A percentile compares a stretch with the other conserved stretches of the same genome.
phyloP scores from a whole-genome alignment of 2,888 invertebrate species.

The Philereme vetulata region DNA sequence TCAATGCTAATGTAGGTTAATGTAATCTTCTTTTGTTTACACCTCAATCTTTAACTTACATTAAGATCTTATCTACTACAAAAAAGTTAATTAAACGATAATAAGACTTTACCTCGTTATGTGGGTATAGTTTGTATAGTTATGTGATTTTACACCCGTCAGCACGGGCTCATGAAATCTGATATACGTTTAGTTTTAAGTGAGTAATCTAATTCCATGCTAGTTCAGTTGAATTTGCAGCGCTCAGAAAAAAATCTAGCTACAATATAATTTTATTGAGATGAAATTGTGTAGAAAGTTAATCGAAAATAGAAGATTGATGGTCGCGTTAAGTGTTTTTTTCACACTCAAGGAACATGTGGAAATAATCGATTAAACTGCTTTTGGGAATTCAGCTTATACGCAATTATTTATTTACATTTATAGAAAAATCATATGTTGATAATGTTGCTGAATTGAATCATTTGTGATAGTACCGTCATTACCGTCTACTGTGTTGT shows the following conservation, averaged over 20 bases:
- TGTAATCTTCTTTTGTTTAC: constrained; percentile 1
- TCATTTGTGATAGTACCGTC: too few relatives aligned
- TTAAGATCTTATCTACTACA: not conserved
- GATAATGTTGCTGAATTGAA: too few relatives aligned
- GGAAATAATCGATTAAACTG: too few relatives aligned
- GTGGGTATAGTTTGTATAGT: not conserved
- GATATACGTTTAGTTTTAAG: not conserved
- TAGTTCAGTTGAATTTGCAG: too few relatives aligned
- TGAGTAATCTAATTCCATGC: not conserved
- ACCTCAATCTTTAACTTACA: constrained; percentile 5
- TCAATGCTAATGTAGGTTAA: not conserved
- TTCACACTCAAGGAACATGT: too few relatives aligned
- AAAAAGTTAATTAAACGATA: too few relatives aligned
- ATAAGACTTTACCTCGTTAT: too few relatives aligned
- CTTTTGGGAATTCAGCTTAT: too few relatives aligned
- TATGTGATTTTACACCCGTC: constrained; percentile 3
- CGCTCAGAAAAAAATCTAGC: not conserved
- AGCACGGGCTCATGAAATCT: not conserved
- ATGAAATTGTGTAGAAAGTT: not conserved
- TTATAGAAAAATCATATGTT: too few relatives aligned
- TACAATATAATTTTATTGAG: not conserved
- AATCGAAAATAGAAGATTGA: not conserved
- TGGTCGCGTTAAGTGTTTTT: not conserved
- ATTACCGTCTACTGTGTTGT: too few relatives aligned
- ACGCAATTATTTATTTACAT: too few relatives aligned